Evolutionary conservation across 2,797 vertebrate genomes (phyloP), one percentile per base, ranked within the genome.

Genomic region (Spinus pinus): DNA sequence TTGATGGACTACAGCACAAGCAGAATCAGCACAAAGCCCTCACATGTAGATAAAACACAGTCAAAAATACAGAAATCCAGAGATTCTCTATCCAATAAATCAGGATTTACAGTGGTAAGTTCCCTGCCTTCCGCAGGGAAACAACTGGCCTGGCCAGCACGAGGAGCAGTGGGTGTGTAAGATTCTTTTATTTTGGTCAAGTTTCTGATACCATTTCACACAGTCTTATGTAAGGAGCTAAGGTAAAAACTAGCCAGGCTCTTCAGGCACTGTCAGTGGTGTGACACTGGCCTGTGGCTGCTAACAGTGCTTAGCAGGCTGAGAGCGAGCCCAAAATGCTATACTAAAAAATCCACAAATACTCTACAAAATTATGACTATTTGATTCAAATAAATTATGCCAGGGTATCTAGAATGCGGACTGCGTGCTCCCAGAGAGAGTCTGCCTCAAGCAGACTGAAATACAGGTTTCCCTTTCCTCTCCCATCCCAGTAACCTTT

Each of bases 231-330:
- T 39, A 83, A 81, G 49, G 62, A 86, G 53, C 46, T 81, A 62
- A 65, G 33, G 5, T 61, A 51, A 71, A 71, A 89, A 75, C 16
- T 21, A 31, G 46, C 30, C 62, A 85, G 22, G 64, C 13, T 82
- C 44, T 60, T 30, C 20, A 46, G 56, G 57, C 24, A 35, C 37
- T 15, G 6, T 11, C 33, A 21, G 22, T 10, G 20, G 21, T 1
- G 0, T 37, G 65, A 77, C 44, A 64, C 10, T 6, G 1, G 51
- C 50, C 6, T 23, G 22, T 2, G 0, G 67, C 15, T 57, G 65
- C 47, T 31, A 41, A 14, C 13, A 84, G 35, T 0, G 2, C 12
- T 14, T 11, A 2, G 25, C 0, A 23, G 44, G 31, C 4, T 58
- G 44, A 66, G 9, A 79, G 27, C 4, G 22, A 31, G 20, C 20